Evolutionary conservation across 1,140 invertebrate species (phyloP).

Genomic region (Conopomorpha cramerella): DNA sequence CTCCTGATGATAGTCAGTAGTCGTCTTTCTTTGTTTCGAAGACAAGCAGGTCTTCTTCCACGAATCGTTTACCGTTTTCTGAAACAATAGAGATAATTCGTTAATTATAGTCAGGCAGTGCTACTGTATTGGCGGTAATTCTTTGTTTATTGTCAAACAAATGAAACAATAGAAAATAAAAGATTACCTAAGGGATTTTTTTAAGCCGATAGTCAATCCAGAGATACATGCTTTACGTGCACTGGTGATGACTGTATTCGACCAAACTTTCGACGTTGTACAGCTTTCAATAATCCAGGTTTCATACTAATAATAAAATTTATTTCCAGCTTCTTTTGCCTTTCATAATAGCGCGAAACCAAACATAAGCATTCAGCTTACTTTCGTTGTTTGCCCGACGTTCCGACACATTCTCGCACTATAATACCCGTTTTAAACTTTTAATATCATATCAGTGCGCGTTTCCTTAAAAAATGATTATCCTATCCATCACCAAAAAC

Average conservation of each 20-base stretch:
- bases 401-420: no score
- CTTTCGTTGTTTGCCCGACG: no score
- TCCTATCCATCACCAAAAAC: conserved; percentile 6
- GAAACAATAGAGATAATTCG: conserved; percentile 1
- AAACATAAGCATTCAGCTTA: no score
- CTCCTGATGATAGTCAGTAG: conserved; percentile 13
- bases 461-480: no score
- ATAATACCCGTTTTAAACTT: no score
- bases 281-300: conserved; percentile 10
- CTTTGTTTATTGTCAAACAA: not conserved
- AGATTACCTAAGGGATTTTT: conserved; percentile 10
- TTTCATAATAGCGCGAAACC: conserved; percentile 7
- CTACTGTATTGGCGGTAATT: not conserved
- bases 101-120: conserved; percentile 1
- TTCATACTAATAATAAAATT: conserved; percentile 11
- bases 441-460: no score
- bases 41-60: conserved; percentile 5
- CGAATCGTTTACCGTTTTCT: conserved; percentile 7
- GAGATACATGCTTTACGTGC: conserved; percentile 7
- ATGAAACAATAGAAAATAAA: conserved; percentile 3
- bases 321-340: conserved; percentile 7
- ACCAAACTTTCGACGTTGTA: conserved; percentile 8
- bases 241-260: conserved; percentile 5
- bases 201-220: conserved; percentile 8
- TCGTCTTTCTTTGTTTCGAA: conserved; percentile 7